Evolutionary conservation across 1,140 invertebrate genomes (phyloP), one percentile per base, ranked within the genome.

Genomic region (Caenorhabditis brenneri): DNA sequence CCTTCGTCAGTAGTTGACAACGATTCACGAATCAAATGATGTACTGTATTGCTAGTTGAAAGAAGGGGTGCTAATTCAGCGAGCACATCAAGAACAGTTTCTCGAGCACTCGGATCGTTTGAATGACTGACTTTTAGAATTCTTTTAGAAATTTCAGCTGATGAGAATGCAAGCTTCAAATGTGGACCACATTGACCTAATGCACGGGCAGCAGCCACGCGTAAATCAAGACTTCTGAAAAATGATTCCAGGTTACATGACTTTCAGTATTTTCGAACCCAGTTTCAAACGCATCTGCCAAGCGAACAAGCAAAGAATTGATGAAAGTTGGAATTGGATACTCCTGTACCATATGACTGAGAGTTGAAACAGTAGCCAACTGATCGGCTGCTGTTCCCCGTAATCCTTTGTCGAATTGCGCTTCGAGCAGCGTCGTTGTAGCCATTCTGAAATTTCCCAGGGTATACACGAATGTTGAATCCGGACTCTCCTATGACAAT

Each of bases 11-110:
- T 24, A 7, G 65, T 74, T n/a, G 65, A 74, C 10, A 74, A 29
- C 19, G 65, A 74, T 46, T 74, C 65, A 9, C 65, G 65, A 74
- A 74, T 74, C 36, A 74, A 27, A 42, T 74, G 65, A 74, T 74
- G 65, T 9, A 12, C 42, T 42, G 33, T n/a, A 42, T 74, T 74
- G 65, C 29, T 42, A 42, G 42, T 36, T 24, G 65, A 36, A 12
- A 74, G 33, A 24, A 74, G n/a, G 3, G 65, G 36, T 74, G 65
- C 33, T 0, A 74, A 12, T 31, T 42, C 65, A 42, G 65, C 65
- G 36, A 74, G 65, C 12, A 74, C 65, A 74, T 74, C 65, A 3
- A 74, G 36, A 12, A 74, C 65, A 46, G 33, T 42, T 46, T 74
- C 65, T 22, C 65, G 65, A 74, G 65, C 33, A 24, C 46, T 74